phyloP scores from a whole-genome alignment of 1,140 invertebrate species.

The Eueides isabella region DNA sequence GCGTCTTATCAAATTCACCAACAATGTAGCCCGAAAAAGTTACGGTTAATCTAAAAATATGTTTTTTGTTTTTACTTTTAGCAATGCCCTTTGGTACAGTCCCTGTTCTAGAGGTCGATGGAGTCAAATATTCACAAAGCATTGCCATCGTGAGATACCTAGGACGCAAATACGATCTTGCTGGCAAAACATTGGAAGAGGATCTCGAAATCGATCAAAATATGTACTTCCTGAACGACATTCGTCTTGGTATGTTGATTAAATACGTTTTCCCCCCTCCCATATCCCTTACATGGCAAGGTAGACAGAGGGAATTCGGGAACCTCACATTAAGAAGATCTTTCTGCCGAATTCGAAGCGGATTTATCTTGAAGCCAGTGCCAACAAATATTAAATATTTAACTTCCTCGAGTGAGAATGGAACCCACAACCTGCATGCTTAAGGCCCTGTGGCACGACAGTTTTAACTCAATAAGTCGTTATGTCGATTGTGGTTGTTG shows the following conservation, averaged over 20 bases:
- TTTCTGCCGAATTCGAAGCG: too few relatives aligned
- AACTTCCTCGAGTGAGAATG: not conserved
- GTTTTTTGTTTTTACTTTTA: slow-evolving; percentile 36
- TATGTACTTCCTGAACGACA: slow-evolving; percentile 82
- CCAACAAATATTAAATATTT: not conserved
- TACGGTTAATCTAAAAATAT: not conserved
- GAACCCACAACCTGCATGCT: too few relatives aligned
- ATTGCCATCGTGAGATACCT: slow-evolving; percentile 86
- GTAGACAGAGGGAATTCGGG: too few relatives aligned
- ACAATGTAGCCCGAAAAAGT: too few relatives aligned
- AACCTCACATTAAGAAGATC: not conserved
- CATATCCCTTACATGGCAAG: too few relatives aligned
- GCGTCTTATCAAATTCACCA: too few relatives aligned
- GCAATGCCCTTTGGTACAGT: slow-evolving; percentile 83
- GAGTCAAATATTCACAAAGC: slow-evolving; percentile 84
- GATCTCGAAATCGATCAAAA: slow-evolving; percentile 84
- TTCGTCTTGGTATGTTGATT: slow-evolving; percentile 41
- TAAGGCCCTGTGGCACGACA: too few relatives aligned
- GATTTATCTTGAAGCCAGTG: not conserved
- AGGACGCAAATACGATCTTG: slow-evolving; percentile 80
- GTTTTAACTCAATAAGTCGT: too few relatives aligned
- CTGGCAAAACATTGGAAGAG: slow-evolving; percentile 85
- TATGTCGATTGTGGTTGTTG: too few relatives aligned
- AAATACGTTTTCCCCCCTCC: too few relatives aligned
- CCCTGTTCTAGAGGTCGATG: slow-evolving; percentile 87